phyloP scores from a whole-genome alignment of 2,797 vertebrate species.

The Bryconaethiops microstoma region DNA sequence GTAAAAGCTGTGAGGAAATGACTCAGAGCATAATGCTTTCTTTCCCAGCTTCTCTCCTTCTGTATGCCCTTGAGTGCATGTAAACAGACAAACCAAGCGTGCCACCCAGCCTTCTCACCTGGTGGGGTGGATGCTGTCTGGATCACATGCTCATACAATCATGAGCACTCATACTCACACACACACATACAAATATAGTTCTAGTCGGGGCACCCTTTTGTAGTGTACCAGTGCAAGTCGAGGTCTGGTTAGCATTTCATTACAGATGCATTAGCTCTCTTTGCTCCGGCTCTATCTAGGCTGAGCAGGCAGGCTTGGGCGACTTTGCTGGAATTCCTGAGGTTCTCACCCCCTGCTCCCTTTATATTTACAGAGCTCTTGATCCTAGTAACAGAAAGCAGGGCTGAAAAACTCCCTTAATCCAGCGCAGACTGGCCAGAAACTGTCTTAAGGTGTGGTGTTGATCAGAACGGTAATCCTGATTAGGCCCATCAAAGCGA shows the following conservation, averaged over 20 bases:
- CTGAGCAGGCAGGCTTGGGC: slow-evolving; percentile 54
- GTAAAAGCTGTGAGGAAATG: slow-evolving; percentile 30
- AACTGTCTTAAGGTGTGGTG: slow-evolving; percentile 75
- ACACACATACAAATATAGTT: not conserved
- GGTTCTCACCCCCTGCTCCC: slow-evolving; percentile 39
- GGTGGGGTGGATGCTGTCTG: not conserved
- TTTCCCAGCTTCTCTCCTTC: slow-evolving; percentile 18
- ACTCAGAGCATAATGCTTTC: slow-evolving; percentile 29
- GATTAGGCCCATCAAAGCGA: slow-evolving; percentile 76
- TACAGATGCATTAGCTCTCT: slow-evolving; percentile 47
- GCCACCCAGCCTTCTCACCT: slow-evolving; percentile 19
- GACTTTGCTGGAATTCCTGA: slow-evolving; percentile 58
- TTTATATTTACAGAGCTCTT: slow-evolving; percentile 41
- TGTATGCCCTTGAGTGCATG: slow-evolving; percentile 38
- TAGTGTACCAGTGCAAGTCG: slow-evolving; percentile 10
- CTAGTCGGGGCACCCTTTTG: slow-evolving; percentile 6
- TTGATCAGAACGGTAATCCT: slow-evolving; percentile 79
- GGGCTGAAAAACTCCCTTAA: slow-evolving; percentile 68
- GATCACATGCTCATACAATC: slow-evolving; percentile 21
- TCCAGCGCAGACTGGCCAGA: slow-evolving; percentile 69
- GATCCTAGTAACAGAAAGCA: slow-evolving; percentile 64
- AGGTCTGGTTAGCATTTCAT: slow-evolving; percentile 31
- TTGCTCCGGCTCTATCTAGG: slow-evolving; percentile 58
- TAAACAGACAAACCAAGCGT: slow-evolving; percentile 25
- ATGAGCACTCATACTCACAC: slow-evolving; percentile 19